Evolutionary conservation across 2,113 vertebrate genomes (phyloP).

Genomic region (Elachura formosa): DNA sequence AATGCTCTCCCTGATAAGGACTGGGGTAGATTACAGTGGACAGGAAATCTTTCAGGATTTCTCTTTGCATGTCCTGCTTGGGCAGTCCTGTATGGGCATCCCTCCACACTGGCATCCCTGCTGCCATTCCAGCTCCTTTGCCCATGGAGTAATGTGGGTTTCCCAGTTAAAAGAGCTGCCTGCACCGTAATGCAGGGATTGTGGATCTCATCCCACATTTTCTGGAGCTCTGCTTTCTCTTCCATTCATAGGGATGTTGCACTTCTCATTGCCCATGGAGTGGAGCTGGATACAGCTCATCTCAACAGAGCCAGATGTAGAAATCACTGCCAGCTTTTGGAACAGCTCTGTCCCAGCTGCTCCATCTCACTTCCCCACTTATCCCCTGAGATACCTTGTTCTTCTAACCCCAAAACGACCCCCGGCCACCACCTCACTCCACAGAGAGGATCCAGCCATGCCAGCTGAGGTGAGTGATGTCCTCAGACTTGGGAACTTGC

Average conservation of each 20-base stretch:
- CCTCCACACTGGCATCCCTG: accelerated
- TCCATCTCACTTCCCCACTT: not conserved
- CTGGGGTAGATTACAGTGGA: accelerated
- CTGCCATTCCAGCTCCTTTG: not conserved
- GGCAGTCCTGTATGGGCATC: not conserved
- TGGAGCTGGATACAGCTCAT: not conserved
- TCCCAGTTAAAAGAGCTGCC: not conserved
- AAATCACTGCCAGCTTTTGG: not conserved
- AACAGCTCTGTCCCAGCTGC: not conserved
- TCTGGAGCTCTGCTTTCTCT: not conserved
- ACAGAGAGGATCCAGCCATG: not conserved
- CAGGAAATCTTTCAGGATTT: not conserved
- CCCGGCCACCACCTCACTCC: not conserved
- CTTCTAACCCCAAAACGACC: accelerated
- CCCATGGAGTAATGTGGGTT: accelerated
- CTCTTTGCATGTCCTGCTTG: not conserved
- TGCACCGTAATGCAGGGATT: accelerated
- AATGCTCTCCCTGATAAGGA: not conserved
- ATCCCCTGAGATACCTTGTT: not conserved
- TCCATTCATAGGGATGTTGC: not conserved
- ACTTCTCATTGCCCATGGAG: not conserved
- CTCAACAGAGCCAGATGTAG: not conserved
- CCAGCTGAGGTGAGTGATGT: not conserved
- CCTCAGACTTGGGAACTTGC: accelerated
- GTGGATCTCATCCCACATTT: accelerated